phyloP scores from a whole-genome alignment of 1,140 invertebrate genomes.

The Propsilocerus akamusi region DNA sequence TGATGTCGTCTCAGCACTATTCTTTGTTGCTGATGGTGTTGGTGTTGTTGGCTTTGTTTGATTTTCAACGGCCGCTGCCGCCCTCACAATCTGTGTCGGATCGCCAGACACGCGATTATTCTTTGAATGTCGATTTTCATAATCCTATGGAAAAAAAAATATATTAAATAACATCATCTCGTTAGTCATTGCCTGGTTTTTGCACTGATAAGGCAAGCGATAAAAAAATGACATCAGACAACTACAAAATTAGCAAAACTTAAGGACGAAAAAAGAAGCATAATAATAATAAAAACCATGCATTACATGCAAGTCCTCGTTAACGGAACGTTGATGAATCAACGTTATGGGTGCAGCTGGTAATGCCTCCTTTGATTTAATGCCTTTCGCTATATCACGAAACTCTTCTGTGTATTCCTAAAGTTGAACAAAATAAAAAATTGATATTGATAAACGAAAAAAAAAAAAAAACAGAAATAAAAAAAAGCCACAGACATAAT shows the following conservation, averaged over 20 bases:
- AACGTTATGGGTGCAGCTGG: constrained; percentile 85
- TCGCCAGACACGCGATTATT: not conserved
- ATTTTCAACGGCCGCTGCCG: constrained; percentile 9
- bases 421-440: constrained; percentile 3
- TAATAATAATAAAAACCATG: constrained; percentile 26
- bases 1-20: constrained; percentile 15
- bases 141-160: not conserved
- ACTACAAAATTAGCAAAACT: not conserved
- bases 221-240: not conserved
- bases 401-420: constrained; percentile 95
- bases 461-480: constrained; percentile 5
- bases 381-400: constrained; percentile 82
- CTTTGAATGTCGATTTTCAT: not conserved
- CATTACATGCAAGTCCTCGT: constrained; percentile 84
- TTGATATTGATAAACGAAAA: too few relatives aligned
- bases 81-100: not conserved
- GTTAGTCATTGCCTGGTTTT: not conserved
- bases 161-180: not conserved
- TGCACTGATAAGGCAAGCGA: not conserved
- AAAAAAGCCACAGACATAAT: too few relatives aligned
- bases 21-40: constrained; percentile 18
- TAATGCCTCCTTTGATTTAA: constrained; percentile 73
- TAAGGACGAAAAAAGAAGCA: constrained; percentile 9
- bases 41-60: constrained; percentile 21
- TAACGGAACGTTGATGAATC: constrained; percentile 87